Base-by-base conservation (phyloP, 2,113 vertebrate species). In the Hypomesus transpacificus region DNA sequence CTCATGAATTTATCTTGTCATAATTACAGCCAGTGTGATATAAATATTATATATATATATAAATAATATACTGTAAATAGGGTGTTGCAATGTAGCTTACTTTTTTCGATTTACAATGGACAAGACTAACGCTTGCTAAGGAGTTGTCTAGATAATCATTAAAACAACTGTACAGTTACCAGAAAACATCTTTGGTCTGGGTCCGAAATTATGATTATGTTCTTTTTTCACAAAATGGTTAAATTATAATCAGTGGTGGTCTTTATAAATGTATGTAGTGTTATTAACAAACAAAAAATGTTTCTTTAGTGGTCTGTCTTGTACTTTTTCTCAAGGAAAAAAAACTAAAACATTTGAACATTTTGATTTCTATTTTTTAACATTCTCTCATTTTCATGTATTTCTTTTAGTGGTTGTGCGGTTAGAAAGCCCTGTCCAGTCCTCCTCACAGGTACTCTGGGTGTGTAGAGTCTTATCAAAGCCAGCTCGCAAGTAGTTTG, bases 11-110 rank as follows among this genome's bases (percentile, higher is more conserved):
- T 90, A 88, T 89, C 81, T 82, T 87, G 81, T 91, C 87, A 86
- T 90, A 86, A 89, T 90, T 87, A 87, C 88, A 87, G 85, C 86
- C 85, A 88, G 84, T 91, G 88, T 90, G 87, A 88, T 87, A 89
- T 88, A 87, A 83, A 89, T 84, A 88, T 88, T 85, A 79, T 75
- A 89, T 86, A 87, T 84, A 89, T 85, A 89, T 90, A 91, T 91
- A 91, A 90, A 92, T 91, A 90, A 94, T 95, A 94, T 95, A 94
- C 94, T 98, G 96, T 98, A 97, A 95, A 98, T 97, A 98, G 91
- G 91, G 93, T 96, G 94, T 95, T 94, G 92, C 93, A 92, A 92
- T 95, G 91, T 96, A 94, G 92, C 95, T 90, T 94, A 92, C 91
- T 86, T 94, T 85, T 79, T 93, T 94, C 74, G 81, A 92, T 96